phyloP scores from a whole-genome alignment of 2,888 invertebrate species.

The Rhagonycha lutea region DNA sequence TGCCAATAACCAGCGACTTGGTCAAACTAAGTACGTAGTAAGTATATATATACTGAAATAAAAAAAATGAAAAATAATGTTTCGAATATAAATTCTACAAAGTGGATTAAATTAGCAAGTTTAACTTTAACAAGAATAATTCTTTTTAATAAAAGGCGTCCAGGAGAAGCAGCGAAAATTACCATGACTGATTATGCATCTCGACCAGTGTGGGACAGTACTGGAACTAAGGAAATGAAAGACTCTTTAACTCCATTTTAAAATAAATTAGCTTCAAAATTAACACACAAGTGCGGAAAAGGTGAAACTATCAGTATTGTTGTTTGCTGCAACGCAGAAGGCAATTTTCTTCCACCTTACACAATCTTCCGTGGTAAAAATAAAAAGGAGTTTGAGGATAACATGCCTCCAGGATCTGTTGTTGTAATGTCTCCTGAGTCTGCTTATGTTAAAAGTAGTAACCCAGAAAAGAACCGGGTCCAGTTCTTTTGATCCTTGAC shows the following conservation, averaged over 20 bases:
- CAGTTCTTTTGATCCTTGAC: too few relatives aligned
- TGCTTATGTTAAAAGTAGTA: too few relatives aligned
- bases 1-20: conserved; percentile 33
- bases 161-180: conserved; percentile 31
- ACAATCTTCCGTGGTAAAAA: too few relatives aligned
- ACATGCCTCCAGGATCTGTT: too few relatives aligned
- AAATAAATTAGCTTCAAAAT: conserved; percentile 22
- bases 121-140: conserved; percentile 20
- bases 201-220: conserved; percentile 25
- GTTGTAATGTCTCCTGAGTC: too few relatives aligned
- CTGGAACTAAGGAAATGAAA: conserved; percentile 27
- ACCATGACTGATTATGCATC: conserved; percentile 23
- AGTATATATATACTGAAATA: conserved; percentile 22
- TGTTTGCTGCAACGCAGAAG: too few relatives aligned
- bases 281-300: too few relatives aligned
- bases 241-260: conserved; percentile 26
- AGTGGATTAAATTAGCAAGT: not conserved
- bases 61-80: not conserved
- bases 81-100: not conserved
- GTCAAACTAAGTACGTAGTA: conserved; percentile 29
- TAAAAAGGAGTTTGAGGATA: too few relatives aligned
- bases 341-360: too few relatives aligned
- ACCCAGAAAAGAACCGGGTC: too few relatives aligned
- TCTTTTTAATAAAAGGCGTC: conserved; percentile 33
- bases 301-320: too few relatives aligned